Conservation (phyloP, 2,113 vertebrate species). For the Tachycineta bicolor region DNA sequence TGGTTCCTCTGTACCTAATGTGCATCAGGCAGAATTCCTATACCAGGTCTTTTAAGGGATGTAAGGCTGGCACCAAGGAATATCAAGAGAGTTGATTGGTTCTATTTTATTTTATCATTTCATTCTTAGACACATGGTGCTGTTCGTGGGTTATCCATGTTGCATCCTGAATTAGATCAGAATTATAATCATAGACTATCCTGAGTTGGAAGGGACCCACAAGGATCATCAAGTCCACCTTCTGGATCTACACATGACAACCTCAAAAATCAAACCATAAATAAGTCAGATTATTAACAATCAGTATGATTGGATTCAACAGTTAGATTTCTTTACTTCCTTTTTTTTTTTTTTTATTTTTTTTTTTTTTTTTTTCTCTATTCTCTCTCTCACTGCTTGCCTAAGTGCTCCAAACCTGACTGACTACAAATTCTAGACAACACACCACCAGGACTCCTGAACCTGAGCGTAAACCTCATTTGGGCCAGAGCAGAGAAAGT, state of each 20-base stretch:
- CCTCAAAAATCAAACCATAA: background rate
- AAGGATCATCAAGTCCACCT: background rate
- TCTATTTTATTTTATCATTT: background rate
- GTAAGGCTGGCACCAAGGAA: background rate
- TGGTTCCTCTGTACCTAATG: background rate
- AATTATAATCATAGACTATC: background rate
- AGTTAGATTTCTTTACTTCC: background rate
- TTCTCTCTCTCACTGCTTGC: background rate
- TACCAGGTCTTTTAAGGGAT: background rate
- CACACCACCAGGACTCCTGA: background rate
- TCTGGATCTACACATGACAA: too few relatives aligned
- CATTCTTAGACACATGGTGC: rapidly evolving
- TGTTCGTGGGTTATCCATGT: background rate
- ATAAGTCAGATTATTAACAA: background rate
- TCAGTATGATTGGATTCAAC: background rate
- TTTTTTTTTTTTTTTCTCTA: background rate
- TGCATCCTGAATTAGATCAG: background rate
- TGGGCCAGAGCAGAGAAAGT: background rate
- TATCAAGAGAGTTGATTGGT: rapidly evolving
- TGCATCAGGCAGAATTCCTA: background rate
- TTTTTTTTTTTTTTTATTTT: background rate
- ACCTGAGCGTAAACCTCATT: background rate
- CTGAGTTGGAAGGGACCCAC: background rate
- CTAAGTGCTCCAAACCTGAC: background rate
- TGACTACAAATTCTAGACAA: background rate